Evolutionary conservation across 2,113 vertebrate genomes (phyloP).

Genomic region (Puntigrus tetrazona): DNA sequence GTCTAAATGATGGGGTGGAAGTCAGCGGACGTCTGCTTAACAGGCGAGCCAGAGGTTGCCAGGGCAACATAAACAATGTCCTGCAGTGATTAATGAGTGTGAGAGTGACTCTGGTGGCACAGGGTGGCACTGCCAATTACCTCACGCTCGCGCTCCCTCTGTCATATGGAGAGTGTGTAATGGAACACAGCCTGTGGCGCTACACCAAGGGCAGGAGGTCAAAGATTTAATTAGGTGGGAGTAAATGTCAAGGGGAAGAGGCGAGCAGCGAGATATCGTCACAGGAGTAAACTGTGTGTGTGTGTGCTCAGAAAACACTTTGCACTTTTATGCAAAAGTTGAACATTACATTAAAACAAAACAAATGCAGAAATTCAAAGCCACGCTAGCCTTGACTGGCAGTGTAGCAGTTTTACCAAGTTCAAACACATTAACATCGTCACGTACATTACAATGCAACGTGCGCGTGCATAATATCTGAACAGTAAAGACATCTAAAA

Average conservation of each 20-base stretch:
- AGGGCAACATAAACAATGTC: slow-evolving; percentile 44
- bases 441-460: too few species aligned
- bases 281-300: slow-evolving; percentile 4
- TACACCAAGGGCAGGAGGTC: slow-evolving; percentile 60
- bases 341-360: too few species aligned
- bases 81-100: slow-evolving; percentile 55
- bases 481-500: too few species aligned
- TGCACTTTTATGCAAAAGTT: not conserved
- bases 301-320: not conserved
- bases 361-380: too few species aligned
- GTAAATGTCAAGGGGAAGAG: slow-evolving; percentile 66
- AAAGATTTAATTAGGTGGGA: slow-evolving; percentile 72
- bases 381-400: too few species aligned
- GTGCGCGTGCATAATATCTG: too few species aligned
- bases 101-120: slow-evolving; percentile 29
- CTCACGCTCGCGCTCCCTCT: not conserved
- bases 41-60: slow-evolving; percentile 50
- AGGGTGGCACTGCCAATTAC: slow-evolving; percentile 63
- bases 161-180: not conserved
- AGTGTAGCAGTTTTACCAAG: too few species aligned
- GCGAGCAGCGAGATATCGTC: slow-evolving; percentile 47
- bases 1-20: not conserved
- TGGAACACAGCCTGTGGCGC: slow-evolving; percentile 42
- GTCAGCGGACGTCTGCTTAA: slow-evolving; percentile 31
- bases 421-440: too few species aligned